Evolutionary conservation across 2,888 invertebrate species (phyloP).

Genomic region (Drosophila nigritarsus): DNA sequence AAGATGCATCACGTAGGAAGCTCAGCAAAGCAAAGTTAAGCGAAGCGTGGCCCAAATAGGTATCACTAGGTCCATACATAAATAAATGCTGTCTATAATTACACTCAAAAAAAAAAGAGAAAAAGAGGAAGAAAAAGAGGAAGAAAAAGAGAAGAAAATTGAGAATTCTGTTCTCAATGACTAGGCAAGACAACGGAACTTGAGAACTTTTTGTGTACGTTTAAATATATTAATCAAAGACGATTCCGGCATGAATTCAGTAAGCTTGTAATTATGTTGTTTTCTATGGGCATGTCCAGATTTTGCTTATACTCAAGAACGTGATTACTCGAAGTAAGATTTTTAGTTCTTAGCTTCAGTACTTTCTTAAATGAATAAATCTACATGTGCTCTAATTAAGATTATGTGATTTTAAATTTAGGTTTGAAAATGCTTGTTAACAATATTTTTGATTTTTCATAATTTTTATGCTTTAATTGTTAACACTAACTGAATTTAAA

Average conservation of each 20-base stretch:
- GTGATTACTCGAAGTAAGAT: not conserved
- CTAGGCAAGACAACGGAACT: not conserved
- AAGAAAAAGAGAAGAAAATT: not conserved
- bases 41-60: constrained; percentile 15
- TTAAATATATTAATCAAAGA: not conserved
- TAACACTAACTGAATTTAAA: too few species aligned
- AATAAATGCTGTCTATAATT: constrained; percentile 38
- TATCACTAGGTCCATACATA: constrained; percentile 45
- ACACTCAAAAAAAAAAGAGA: not conserved
- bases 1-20: constrained; percentile 42
- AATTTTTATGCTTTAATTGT: too few species aligned
- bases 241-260: not conserved
- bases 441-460: not conserved
- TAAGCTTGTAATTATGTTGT: not conserved
- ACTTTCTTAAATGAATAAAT: not conserved
- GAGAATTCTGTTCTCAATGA: not conserved
- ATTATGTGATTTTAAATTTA: not conserved
- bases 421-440: not conserved
- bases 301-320: not conserved
- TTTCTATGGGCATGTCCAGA: not conserved
- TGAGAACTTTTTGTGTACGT: not conserved
- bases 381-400: not conserved
- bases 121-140: not conserved
- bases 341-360: not conserved
- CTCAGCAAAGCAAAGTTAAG: constrained; percentile 1